A percentile compares a stretch with the other conserved stretches of the same genome.
Conservation (phyloP, 1,140 invertebrate species). For the Lanistes nyassanus region DNA sequence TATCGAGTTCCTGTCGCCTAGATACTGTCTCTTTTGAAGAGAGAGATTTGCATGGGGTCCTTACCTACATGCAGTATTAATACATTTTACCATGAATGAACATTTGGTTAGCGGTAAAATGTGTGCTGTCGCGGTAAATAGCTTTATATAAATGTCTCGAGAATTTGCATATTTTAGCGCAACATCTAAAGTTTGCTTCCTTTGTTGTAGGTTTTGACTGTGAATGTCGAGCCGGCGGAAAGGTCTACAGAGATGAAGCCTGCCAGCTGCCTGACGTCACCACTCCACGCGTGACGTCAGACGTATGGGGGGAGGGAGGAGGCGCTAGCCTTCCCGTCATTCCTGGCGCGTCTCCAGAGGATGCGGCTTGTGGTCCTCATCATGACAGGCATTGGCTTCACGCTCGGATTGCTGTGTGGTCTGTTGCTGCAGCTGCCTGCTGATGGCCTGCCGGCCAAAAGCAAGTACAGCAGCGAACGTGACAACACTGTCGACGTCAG, state of each 20-base stretch:
- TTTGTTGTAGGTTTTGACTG: background rate
- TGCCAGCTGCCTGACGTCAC: background rate
- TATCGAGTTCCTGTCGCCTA: too few species aligned
- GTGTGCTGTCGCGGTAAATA: too few species aligned
- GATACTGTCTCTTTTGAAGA: too few species aligned
- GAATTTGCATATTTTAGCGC: too few species aligned
- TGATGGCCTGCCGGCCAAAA: constrained; percentile 38
- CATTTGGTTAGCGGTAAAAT: too few species aligned
- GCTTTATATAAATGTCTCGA: too few species aligned
- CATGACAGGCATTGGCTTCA: constrained; percentile 61
- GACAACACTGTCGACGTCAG: background rate
- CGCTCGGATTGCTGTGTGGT: constrained; percentile 56
- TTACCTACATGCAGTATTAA: too few species aligned
- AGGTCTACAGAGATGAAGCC: background rate
- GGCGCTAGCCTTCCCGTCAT: constrained; percentile 2
- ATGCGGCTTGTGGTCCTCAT: constrained; percentile 43
- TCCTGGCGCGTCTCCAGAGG: constrained; percentile 32
- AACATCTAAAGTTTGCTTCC: too few species aligned
- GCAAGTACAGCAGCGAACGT: background rate
- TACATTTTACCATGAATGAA: too few species aligned
- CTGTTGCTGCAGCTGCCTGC: constrained; percentile 58
- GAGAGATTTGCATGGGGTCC: too few species aligned
- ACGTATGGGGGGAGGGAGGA: background rate
- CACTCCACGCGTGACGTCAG: background rate
- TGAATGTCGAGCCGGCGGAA: background rate